Percentiles rank a stretch among this genome's conserved stretches.
Evolutionary conservation across 2,888 invertebrate genomes (phyloP).

Genomic region (Tachina grossa): DNA sequence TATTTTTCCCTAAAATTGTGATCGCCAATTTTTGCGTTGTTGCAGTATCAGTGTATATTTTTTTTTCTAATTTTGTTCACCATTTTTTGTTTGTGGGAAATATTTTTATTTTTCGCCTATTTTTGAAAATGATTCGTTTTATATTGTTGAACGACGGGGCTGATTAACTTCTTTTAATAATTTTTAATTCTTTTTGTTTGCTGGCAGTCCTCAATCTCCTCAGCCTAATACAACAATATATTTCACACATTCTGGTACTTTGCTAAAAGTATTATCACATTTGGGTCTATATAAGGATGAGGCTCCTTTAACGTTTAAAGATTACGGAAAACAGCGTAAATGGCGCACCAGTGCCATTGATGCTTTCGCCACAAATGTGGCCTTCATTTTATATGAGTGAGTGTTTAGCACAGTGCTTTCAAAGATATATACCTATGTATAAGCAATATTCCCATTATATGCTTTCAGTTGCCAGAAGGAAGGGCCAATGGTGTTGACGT

Average conservation of each 20-base stretch:
- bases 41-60: too few species aligned
- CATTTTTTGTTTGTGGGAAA: too few species aligned
- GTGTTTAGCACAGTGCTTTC: slow-evolving; percentile 75
- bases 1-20: too few species aligned
- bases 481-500: slow-evolving; percentile 84
- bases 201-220: slow-evolving; percentile 74
- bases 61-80: too few species aligned
- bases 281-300: slow-evolving; percentile 89
- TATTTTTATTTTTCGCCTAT: too few species aligned
- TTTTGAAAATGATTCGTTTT: too few species aligned
- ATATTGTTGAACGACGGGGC: too few species aligned
- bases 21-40: too few species aligned
- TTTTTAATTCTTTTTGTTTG: background rate
- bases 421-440: background rate
- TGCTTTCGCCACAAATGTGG: slow-evolving; percentile 91
- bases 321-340: slow-evolving; percentile 82
- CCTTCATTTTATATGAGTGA: slow-evolving; percentile 89
- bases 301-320: slow-evolving; percentile 85
- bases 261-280: slow-evolving; percentile 89
- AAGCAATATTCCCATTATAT: background rate
- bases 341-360: slow-evolving; percentile 88
- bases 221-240: slow-evolving; percentile 86
- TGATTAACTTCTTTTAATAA: background rate
- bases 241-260: slow-evolving; percentile 92
- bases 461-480: slow-evolving; percentile 84